Conservation (phyloP, 2,113 vertebrate genomes). For the Muntiacus muntjak region DNA sequence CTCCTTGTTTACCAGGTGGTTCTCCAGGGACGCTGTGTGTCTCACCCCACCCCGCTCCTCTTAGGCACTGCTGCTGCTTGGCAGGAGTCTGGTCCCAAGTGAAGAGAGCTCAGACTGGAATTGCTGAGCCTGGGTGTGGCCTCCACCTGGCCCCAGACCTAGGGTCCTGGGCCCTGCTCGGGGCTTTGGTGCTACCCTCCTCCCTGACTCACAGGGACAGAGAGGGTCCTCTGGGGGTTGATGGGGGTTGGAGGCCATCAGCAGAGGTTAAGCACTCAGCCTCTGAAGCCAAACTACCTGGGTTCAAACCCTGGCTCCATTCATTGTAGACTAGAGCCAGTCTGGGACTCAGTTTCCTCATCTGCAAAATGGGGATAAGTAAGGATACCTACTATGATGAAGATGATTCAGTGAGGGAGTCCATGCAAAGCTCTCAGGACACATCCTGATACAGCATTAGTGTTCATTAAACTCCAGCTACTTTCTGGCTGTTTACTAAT, state of each 20-base stretch:
- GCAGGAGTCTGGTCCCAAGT: neutral
- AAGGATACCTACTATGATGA: neutral
- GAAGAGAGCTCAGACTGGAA: neutral
- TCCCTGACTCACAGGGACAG: fast-evolving
- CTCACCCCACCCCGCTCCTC: neutral
- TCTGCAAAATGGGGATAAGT: neutral
- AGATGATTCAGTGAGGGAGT: neutral
- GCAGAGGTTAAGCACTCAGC: neutral
- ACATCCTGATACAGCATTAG: neutral
- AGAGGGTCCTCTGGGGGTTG: fast-evolving
- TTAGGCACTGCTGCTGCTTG: neutral
- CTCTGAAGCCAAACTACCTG: neutral
- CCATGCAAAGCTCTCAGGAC: neutral
- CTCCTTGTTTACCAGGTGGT: neutral
- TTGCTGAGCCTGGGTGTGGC: neutral
- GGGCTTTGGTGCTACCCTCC: neutral
- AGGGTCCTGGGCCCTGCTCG: neutral
- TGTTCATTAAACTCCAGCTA: neutral
- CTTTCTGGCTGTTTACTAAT: neutral
- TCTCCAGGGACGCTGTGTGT: neutral
- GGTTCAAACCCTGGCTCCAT: neutral
- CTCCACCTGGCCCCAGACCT: neutral
- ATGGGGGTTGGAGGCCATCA: neutral
- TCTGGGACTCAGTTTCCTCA: neutral
- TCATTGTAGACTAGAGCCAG: neutral